Base-by-base conservation (phyloP, 2,888 invertebrate genomes). In the Poecilobothrus nobilitatus region DNA sequence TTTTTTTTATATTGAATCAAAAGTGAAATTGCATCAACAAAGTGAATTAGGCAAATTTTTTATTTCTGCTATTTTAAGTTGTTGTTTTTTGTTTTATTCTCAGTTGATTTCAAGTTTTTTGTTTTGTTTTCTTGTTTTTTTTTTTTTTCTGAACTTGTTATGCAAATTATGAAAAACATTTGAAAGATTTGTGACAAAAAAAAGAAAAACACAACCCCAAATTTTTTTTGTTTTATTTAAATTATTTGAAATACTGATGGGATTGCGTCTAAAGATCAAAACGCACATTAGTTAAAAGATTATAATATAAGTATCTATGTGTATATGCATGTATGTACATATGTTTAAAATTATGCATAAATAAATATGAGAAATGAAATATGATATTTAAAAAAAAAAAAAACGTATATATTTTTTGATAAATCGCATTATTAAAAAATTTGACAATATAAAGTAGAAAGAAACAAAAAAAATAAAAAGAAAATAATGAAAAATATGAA, bases 261-360 rank as follows among this genome's bases (percentile, higher is more conserved):
- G 53, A 53, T 53, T 53, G 53, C 53, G 53, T 53, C 53, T 53
- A 53, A 53, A 53, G 53, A 53, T 53, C 53, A 53, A 53, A 53
- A 53, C 53, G 53, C 18, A 53, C 53, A 53, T 53, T 53, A 53
- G 9, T 53, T 53, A 53, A 53, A n/a, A 53, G 53, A 53, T 53
- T 53, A 53, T 53, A 53, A 37, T 15, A 41, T 41, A 41, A 6
- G 15, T 41, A 41, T 41, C 9, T 41, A 6, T 41, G 9, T 12
- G 41, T 41, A 15, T 41, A 53, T 53, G 12, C 15, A 6, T 1
- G 53, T 53, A 18, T 44, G 44, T 44, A 15, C 10, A 44, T 53
- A 15, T 12, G 4, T 27, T 37, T 10, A 37, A 2, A 37, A n/a
- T n/a, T 37, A 37, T 8, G 37, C 12, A 10, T 37, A 37, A 53